These are phyloP conservation scores for Caenorhabditis virilis DNA, from an alignment of 2,888 invertebrate genomes.

Conservation along the genomic window DNA sequence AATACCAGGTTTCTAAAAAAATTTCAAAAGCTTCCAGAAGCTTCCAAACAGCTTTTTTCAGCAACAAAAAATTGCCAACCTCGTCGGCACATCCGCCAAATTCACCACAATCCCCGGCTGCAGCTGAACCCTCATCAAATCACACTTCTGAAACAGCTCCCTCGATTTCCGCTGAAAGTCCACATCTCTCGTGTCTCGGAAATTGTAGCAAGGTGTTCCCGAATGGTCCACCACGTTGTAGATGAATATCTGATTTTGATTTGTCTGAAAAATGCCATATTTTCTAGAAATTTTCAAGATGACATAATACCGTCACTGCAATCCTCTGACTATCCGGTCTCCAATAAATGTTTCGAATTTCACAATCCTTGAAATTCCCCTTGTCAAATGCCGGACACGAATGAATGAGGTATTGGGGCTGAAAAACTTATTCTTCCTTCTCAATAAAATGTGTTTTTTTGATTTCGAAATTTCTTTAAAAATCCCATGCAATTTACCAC, in stretches of 20 bases:
- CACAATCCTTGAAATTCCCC: too few species aligned
- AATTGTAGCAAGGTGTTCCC: conserved; percentile 54
- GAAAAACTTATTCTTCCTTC: too few species aligned
- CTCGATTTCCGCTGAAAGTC: conserved; percentile 47
- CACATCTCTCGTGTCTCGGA: conserved; percentile 46
- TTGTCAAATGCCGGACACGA: too few species aligned
- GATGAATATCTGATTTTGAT: conserved; percentile 56
- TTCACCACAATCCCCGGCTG: conserved; percentile 60
- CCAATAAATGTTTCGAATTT: conserved; percentile 55
- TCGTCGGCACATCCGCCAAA: conserved; percentile 56
- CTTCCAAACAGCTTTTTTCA: background rate
- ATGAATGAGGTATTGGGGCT: too few species aligned
- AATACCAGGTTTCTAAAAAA: background rate
- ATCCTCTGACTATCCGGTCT: conserved; percentile 58
- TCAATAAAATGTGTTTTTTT: too few species aligned
- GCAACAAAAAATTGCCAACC: conserved; percentile 43
- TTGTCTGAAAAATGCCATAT: conserved; percentile 53
- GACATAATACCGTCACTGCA: conserved; percentile 52
- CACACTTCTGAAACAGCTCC: conserved; percentile 39
- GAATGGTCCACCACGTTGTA: conserved; percentile 51
- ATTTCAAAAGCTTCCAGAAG: background rate
- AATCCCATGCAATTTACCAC: too few species aligned
- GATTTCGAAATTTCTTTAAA: too few species aligned
- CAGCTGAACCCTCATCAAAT: conserved; percentile 52
- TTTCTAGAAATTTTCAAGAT: background rate